phyloP scores from a whole-genome alignment of 1,140 invertebrate species.

The Leptonema lineaticorne region DNA sequence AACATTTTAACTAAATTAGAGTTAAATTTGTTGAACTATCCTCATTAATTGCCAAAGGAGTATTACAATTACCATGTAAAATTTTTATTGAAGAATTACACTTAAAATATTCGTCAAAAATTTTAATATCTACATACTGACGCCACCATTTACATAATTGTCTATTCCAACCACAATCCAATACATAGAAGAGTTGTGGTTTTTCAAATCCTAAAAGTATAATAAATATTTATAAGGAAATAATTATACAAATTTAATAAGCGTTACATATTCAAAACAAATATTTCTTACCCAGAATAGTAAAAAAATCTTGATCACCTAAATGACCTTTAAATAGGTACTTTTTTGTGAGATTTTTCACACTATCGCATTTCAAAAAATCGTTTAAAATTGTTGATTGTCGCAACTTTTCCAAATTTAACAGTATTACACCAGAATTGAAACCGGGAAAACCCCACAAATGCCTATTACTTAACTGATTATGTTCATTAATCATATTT shows the following conservation, averaged over 20 bases:
- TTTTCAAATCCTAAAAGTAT: slow-evolving; percentile 59
- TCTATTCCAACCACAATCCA: slow-evolving; percentile 83
- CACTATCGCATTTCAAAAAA: slow-evolving; percentile 58
- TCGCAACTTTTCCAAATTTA: slow-evolving; percentile 71
- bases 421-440: slow-evolving; percentile 79
- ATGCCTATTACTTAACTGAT: not conserved
- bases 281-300: slow-evolving; percentile 62
- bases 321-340: slow-evolving; percentile 77
- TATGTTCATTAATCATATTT: not conserved
- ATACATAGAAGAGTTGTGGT: slow-evolving; percentile 70
- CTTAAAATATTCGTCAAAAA: slow-evolving; percentile 75
- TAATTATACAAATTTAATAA: not conserved
- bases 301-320: slow-evolving; percentile 88
- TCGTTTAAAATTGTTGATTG: slow-evolving; percentile 62
- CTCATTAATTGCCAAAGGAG: slow-evolving; percentile 61
- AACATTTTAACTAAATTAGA: no score
- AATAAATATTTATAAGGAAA: slow-evolving; percentile 15
- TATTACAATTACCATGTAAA: slow-evolving; percentile 87
- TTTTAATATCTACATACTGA: slow-evolving; percentile 72
- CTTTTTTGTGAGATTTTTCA: slow-evolving; percentile 65
- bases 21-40: no score
- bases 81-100: slow-evolving; percentile 72
- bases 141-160: slow-evolving; percentile 86
- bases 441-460: slow-evolving; percentile 70
- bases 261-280: not conserved